These are phyloP conservation scores for Smittia sp. DNA, from an alignment of 2,888 invertebrate genomes.

Conservation along the genomic window DNA sequence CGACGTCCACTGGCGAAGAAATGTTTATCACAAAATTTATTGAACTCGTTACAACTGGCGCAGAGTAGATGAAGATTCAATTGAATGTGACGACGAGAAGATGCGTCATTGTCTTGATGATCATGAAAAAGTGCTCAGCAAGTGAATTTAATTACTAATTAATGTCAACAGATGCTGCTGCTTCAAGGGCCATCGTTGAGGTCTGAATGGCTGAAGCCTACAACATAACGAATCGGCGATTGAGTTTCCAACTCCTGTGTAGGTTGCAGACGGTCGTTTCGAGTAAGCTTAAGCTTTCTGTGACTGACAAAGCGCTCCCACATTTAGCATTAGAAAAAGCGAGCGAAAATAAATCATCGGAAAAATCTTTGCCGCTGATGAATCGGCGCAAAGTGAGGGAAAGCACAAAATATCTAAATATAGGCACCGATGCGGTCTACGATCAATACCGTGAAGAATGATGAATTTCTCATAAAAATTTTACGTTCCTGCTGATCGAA, in stretches of 20 bases:
- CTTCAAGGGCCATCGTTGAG: background rate
- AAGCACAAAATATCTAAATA: constrained; percentile 35
- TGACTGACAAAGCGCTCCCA: background rate
- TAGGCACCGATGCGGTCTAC: constrained; percentile 24
- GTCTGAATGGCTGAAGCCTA: background rate
- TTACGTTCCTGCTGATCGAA: constrained; percentile 8
- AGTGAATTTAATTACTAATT: background rate
- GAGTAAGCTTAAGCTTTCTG: background rate
- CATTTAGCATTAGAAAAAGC: constrained; percentile 13
- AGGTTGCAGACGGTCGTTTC: background rate
- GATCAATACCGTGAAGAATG: constrained; percentile 39
- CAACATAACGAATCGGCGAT: background rate
- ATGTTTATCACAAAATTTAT: constrained; percentile 9
- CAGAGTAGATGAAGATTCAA: background rate
- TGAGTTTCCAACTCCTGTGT: too few species aligned
- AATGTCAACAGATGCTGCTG: background rate
- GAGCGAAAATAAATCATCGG: constrained; percentile 24
- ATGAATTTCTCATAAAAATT: background rate
- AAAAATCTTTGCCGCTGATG: constrained; percentile 13
- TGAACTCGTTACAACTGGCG: constrained; percentile 1
- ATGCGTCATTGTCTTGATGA: too few species aligned
- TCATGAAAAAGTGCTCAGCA: too few species aligned
- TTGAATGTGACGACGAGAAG: background rate
- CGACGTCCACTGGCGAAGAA: background rate
- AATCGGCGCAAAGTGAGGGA: constrained; percentile 6